Percentiles rank a stretch among this genome's conserved stretches.
Evolutionary conservation across 2,113 vertebrate species (phyloP).

Genomic region (Rhea americana): DNA sequence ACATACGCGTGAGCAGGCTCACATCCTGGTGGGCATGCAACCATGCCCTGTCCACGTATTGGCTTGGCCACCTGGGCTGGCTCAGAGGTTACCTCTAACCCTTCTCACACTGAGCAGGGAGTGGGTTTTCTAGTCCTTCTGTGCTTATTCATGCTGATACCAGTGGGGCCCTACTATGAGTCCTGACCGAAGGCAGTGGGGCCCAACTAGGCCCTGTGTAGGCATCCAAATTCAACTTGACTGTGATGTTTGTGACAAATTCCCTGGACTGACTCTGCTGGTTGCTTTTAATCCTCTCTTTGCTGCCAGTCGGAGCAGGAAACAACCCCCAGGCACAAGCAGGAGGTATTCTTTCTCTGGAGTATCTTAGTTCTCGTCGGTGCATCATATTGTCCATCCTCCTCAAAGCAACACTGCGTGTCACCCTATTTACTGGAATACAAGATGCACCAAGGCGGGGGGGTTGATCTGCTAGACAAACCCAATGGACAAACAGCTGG

Average conservation of each 20-base stretch:
- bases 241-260: conserved; percentile 33
- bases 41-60: background rate
- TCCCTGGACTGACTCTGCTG: conserved; percentile 75
- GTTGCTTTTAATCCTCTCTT: conserved; percentile 79
- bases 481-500: background rate
- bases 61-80: background rate
- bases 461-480: conserved; percentile 4
- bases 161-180: background rate
- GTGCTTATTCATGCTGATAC: background rate
- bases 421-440: conserved; percentile 68
- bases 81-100: background rate
- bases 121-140: background rate
- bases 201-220: background rate
- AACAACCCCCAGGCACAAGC: conserved; percentile 93
- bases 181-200: background rate
- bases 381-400: conserved; percentile 43
- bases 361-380: conserved; percentile 57
- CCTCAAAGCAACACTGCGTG: conserved; percentile 47
- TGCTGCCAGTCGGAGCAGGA: conserved; percentile 92
- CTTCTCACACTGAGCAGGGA: background rate
- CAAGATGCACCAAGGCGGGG: conserved; percentile 31
- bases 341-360: conserved; percentile 89
- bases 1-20: background rate
- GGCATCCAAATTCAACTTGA: background rate
- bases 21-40: background rate